A percentile compares a stretch with the other conserved stretches of the same genome.
Conservation (phyloP, 2,888 invertebrate species). For the Cactoblastis cactorum region DNA sequence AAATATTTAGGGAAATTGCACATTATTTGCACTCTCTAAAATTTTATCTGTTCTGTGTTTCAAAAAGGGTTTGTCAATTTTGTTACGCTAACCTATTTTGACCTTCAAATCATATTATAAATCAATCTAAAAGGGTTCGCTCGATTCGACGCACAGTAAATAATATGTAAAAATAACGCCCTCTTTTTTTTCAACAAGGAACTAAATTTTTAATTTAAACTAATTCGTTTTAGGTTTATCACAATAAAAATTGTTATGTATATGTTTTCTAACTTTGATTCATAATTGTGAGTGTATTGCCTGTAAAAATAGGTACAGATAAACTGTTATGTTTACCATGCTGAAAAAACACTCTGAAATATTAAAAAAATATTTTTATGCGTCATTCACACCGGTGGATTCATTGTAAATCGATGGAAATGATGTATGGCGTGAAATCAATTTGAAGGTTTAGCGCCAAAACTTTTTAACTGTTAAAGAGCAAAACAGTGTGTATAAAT, state of each 20-base stretch:
- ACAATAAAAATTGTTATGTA: neutral
- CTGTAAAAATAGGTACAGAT: neutral
- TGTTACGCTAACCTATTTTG: neutral
- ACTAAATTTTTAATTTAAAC: too few species aligned
- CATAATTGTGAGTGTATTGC: too few species aligned
- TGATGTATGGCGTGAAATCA: conserved; percentile 11
- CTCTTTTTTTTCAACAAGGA: neutral
- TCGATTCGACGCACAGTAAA: neutral
- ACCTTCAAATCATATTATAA: neutral
- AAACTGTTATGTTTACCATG: neutral
- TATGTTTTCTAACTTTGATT: too few species aligned
- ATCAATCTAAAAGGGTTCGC: neutral
- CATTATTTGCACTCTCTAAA: too few species aligned
- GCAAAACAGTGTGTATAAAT: neutral
- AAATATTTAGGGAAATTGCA: too few species aligned
- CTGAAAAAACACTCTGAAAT: conserved; percentile 9
- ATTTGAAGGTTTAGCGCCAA: conserved; percentile 8
- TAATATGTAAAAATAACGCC: too few species aligned
- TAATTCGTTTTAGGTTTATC: too few species aligned
- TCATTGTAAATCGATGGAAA: conserved; percentile 6
- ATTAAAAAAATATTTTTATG: conserved; percentile 10
- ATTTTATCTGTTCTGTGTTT: neutral
- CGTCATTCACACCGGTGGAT: conserved; percentile 9
- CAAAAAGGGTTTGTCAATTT: conserved; percentile 5
- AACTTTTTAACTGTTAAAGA: too few species aligned